Evolutionary conservation across 2,797 vertebrate genomes (phyloP), one percentile per base, ranked within the genome.

Genomic region (Eulemur rubriventer): DNA sequence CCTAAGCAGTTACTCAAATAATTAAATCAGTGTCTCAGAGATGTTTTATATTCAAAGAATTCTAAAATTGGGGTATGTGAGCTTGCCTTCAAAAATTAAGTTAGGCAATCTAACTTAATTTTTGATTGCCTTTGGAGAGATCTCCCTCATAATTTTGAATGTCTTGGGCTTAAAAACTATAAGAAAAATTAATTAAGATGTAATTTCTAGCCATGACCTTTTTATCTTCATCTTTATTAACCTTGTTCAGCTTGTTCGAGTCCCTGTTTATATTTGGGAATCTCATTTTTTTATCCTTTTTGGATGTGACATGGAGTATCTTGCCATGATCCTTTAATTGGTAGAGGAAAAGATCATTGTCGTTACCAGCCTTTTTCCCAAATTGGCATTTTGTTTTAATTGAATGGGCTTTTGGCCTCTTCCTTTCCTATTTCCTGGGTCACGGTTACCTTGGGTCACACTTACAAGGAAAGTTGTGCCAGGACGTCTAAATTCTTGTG

Each of bases 141-240:
- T 89, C 22, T 81, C 35, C 26, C 59, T n/a, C 8, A 57, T 92
- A 89, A 61, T 73, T 7, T 9, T 86, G 9, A 18, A 55, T 86
- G 8, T 41, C 22, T 63, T 92, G 38, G 80, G n/a, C 11, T 86
- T 73, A 78, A 76, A 57, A 82, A 30, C 20, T 52, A 1, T 69
- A 78, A 87, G 41, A 59, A 90, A 82, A 84, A 69, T 38, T 22
- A 90, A 79, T 95, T 87, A 86, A 94, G 61, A 24, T 57, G 28
- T 10, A 63, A 55, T 76, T 89, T 83, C 28, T 10, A 46, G 28
- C 43, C 55, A 17, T 75, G 24, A 35, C 13, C 30, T n/a, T 28
- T 91, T 81, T 55, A 91, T 80, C 20, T 4, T 92, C 38, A 75
- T 41, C 55, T 91, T 72, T 7, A 85, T 79, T 85, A 87, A 75